phyloP scores from a whole-genome alignment of 2,797 vertebrate genomes.

The Manis javanica region DNA sequence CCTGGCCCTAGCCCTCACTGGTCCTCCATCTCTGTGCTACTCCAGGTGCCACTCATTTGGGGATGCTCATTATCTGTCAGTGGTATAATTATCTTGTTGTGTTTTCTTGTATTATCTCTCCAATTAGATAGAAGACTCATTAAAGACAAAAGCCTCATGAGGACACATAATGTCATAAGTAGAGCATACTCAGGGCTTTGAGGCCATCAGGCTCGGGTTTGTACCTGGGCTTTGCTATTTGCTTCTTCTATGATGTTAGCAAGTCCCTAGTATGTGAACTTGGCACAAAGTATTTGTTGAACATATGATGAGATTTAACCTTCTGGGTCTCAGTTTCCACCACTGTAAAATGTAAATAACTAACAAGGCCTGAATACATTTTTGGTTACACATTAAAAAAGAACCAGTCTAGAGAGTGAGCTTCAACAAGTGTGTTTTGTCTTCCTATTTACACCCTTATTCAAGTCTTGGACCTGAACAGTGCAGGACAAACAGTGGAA shows the following conservation, averaged over 20 bases:
- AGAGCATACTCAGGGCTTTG: not conserved
- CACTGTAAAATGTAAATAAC: not conserved
- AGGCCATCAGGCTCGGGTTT: not conserved
- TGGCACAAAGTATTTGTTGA: slow-evolving; percentile 2
- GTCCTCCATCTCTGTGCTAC: not conserved
- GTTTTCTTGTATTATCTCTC: not conserved
- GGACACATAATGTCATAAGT: not conserved
- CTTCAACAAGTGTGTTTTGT: not conserved
- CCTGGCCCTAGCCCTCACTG: not conserved
- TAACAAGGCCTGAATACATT: not conserved
- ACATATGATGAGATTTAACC: not conserved
- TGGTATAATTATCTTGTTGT: not conserved
- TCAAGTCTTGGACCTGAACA: not conserved
- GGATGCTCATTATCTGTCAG: not conserved
- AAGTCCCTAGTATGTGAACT: not conserved
- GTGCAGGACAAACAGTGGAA: not conserved
- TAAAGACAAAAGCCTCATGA: not conserved
- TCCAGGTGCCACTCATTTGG: not conserved
- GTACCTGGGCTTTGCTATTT: not conserved
- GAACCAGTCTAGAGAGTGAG: not conserved
- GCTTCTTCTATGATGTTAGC: not conserved
- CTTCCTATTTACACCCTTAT: not conserved
- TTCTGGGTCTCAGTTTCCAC: not conserved
- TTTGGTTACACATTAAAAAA: not conserved
- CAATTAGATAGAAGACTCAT: not conserved